Conservation (phyloP, 2,888 invertebrate genomes). For the Thysanoteuthis rhombus region DNA sequence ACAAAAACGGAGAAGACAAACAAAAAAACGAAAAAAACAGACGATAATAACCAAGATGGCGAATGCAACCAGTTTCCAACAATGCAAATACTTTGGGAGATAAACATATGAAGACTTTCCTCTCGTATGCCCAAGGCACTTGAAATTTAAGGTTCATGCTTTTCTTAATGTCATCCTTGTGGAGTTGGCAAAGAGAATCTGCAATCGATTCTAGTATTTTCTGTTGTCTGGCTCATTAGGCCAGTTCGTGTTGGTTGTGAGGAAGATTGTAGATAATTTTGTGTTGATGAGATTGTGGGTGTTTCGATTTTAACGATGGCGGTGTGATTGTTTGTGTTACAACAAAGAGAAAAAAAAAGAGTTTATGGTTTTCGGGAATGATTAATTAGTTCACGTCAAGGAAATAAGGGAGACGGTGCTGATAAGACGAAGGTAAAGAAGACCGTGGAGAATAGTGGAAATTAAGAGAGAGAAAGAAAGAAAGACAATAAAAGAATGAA, state of each 20-base stretch:
- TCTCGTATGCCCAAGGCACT: too few species aligned
- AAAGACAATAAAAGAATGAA: not conserved
- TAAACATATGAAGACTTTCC: too few species aligned
- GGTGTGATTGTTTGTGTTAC: not conserved
- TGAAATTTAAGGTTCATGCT: too few species aligned
- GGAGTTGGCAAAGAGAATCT: not conserved
- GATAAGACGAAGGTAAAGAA: too few species aligned
- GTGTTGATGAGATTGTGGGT: not conserved
- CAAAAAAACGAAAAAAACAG: too few species aligned
- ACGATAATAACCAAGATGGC: too few species aligned
- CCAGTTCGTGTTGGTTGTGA: not conserved
- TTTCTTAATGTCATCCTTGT: not conserved
- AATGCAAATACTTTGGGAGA: too few species aligned
- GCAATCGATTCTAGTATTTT: not conserved
- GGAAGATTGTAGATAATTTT: not conserved
- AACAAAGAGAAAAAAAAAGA: not conserved
- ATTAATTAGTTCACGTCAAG: not conserved
- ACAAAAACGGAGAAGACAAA: too few species aligned
- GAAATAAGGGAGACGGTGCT: not conserved
- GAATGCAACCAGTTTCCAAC: too few species aligned
- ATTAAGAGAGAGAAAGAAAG: not conserved
- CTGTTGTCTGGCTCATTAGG: not conserved
- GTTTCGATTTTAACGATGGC: not conserved
- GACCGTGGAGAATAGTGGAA: not conserved
- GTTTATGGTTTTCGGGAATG: not conserved